Percentiles rank a stretch among this genome's conserved stretches.
phyloP scores from a whole-genome alignment of 2,797 vertebrate species.

The Serranus cabrilla region DNA sequence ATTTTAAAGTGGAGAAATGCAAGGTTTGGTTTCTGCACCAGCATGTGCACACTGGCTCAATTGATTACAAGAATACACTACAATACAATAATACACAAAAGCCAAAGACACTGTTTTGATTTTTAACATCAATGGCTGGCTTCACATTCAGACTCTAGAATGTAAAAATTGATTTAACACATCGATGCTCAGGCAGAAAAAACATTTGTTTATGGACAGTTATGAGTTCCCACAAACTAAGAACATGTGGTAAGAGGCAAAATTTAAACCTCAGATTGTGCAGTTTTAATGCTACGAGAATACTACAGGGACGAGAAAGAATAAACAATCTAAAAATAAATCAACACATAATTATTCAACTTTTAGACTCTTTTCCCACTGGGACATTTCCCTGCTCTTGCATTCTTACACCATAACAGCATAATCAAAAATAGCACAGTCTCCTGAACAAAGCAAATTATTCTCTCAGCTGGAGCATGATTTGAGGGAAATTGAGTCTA shows the following conservation, averaged over 20 bases:
- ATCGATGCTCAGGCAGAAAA: neutral
- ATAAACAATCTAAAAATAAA: conserved; percentile 15
- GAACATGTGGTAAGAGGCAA: neutral
- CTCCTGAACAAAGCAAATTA: conserved; percentile 27
- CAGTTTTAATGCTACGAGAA: conserved; percentile 4
- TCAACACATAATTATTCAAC: conserved; percentile 15
- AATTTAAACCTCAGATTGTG: neutral
- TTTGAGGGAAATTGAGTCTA: conserved; percentile 5
- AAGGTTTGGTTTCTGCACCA: neutral
- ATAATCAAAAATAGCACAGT: conserved; percentile 35
- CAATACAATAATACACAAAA: neutral
- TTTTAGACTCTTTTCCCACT: conserved; percentile 32
- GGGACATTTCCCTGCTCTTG: conserved; percentile 22
- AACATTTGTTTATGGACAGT: neutral
- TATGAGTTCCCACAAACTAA: neutral
- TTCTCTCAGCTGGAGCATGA: conserved; percentile 22
- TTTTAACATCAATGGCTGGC: neutral
- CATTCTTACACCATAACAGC: conserved; percentile 28
- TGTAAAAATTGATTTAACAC: neutral
- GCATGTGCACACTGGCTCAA: neutral
- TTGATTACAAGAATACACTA: neutral
- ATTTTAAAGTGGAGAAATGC: neutral
- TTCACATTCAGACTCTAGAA: neutral
- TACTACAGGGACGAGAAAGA: conserved; percentile 7
- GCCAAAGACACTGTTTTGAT: neutral